A percentile compares a stretch with the other conserved stretches of the same genome.
Evolutionary conservation across 2,888 invertebrate species (phyloP).

Genomic region (Nycteola revayana): DNA sequence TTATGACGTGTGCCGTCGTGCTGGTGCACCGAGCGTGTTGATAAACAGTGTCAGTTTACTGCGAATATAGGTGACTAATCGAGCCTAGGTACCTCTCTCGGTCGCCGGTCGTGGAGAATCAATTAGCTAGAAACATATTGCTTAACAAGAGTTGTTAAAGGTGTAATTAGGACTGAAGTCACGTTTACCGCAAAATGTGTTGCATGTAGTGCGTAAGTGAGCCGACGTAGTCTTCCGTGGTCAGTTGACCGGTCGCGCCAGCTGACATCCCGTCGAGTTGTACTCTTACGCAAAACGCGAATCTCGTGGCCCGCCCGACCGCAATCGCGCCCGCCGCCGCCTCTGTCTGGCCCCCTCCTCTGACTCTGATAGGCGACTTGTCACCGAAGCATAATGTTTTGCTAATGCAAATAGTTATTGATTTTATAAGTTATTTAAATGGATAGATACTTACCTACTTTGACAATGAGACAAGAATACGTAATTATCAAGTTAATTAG

Average conservation of each 20-base stretch:
- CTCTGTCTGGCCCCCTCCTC: slow-evolving; percentile 30
- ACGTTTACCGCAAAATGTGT: slow-evolving; percentile 6
- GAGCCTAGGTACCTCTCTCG: slow-evolving; percentile 36
- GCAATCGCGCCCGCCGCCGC: slow-evolving; percentile 15
- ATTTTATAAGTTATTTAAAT: slow-evolving; percentile 13
- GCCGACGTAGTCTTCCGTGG: slow-evolving; percentile 12
- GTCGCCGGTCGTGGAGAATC: slow-evolving; percentile 44
- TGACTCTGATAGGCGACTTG: slow-evolving; percentile 21
- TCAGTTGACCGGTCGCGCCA: slow-evolving; percentile 40
- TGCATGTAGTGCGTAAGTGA: slow-evolving; percentile 22
- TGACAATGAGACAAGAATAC: no score
- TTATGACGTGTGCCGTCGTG: slow-evolving; percentile 52
- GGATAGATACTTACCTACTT: no score
- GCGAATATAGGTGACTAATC: slow-evolving; percentile 49
- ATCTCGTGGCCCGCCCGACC: slow-evolving; percentile 32
- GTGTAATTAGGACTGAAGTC: slow-evolving; percentile 9
- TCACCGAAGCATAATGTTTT: slow-evolving; percentile 19
- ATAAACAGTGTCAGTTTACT: slow-evolving; percentile 76
- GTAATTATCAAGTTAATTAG: no score
- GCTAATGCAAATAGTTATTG: slow-evolving; percentile 25
- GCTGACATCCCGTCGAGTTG: slow-evolving; percentile 59
- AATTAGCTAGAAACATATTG: no score
- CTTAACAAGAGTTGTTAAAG: no score
- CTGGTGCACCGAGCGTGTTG: slow-evolving; percentile 55
- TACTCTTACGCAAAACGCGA: slow-evolving; percentile 54